Conservation (phyloP, 2,113 vertebrate genomes). For the Amazona vittata region DNA sequence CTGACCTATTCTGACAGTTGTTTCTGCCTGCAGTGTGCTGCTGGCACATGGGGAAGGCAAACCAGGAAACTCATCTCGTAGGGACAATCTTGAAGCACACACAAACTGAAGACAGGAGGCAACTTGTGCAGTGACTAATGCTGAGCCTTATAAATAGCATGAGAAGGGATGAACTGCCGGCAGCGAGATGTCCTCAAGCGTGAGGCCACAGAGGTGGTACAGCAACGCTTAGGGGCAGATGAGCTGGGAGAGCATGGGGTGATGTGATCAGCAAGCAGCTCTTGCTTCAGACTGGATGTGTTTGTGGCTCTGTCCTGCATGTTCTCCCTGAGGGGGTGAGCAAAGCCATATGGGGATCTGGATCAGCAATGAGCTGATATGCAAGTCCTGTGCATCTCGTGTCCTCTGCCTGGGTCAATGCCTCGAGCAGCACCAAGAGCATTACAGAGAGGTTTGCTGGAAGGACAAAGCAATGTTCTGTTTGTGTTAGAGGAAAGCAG, state of each 20-base stretch:
- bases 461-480: not conserved
- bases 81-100: not conserved
- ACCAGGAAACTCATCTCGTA: fast-evolving
- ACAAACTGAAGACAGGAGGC: not conserved
- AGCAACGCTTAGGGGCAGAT: not conserved
- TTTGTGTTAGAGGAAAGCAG: not conserved
- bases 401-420: not conserved
- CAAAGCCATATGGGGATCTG: not conserved
- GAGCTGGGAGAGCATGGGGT: not conserved
- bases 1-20: not conserved
- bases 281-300: not conserved
- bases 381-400: not conserved
- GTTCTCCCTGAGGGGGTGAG: not conserved
- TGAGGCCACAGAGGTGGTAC: not conserved
- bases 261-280: fast-evolving
- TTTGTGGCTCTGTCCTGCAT: not conserved
- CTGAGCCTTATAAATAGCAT: not conserved
- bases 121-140: not conserved
- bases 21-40: not conserved
- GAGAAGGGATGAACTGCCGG: not conserved
- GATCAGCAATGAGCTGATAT: fast-evolving
- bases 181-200: not conserved
- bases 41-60: not conserved
- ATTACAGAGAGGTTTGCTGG: fast-evolving
- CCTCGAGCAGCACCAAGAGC: fast-evolving